Percentiles rank a stretch among this genome's conserved stretches.
Conservation (phyloP, 2,113 vertebrate genomes). For the Heterotilapia buettikoferi region DNA sequence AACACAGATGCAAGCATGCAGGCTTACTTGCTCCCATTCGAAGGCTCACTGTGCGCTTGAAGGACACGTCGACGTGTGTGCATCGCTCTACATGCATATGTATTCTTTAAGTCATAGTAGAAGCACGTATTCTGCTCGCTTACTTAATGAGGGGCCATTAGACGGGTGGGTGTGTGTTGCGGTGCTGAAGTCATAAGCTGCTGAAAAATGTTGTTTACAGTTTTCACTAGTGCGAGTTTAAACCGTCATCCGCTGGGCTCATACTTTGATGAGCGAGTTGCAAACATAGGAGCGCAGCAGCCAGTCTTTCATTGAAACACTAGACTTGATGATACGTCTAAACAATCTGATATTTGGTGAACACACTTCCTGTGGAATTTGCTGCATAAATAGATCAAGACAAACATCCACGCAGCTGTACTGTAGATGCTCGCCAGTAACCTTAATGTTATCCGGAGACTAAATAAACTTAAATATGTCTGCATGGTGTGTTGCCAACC, state of each 20-base stretch:
- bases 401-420: constrained; percentile 11
- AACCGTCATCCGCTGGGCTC: constrained; percentile 37
- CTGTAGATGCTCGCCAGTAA: neutral
- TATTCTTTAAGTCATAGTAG: neutral
- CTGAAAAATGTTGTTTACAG: constrained; percentile 71
- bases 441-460: constrained; percentile 7
- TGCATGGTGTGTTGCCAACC: neutral
- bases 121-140: constrained; percentile 17
- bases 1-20: constrained; percentile 11
- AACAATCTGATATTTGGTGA: constrained; percentile 24
- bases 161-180: constrained; percentile 12
- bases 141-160: constrained; percentile 45
- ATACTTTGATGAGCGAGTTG: neutral
- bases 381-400: neutral
- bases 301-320: neutral
- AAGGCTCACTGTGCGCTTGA: neutral
- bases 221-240: constrained; percentile 52
- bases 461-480: constrained; percentile 24
- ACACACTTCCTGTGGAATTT: constrained; percentile 30
- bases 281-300: neutral
- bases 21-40: neutral
- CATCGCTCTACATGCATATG: neutral
- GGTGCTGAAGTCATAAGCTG: constrained; percentile 57
- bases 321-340: neutral
- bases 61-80: neutral